These are phyloP conservation scores for Gallinago nigripennis DNA, from an alignment of 2,797 vertebrate genomes.

Conservation along the genomic window DNA sequence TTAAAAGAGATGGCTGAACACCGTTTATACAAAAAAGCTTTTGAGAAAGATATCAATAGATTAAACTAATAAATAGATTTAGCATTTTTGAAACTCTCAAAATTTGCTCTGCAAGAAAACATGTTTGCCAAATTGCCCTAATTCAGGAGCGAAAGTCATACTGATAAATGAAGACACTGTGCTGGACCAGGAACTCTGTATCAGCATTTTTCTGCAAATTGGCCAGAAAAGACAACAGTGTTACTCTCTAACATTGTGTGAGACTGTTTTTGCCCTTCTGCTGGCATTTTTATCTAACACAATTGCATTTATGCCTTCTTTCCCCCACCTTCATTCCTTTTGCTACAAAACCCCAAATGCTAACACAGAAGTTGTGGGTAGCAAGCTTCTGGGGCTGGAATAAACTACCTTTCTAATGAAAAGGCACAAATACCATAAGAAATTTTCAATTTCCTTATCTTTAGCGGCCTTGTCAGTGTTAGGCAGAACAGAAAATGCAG, in stretches of 20 bases:
- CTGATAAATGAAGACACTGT: neutral
- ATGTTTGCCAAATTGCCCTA: neutral
- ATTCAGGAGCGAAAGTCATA: neutral
- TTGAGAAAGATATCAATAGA: neutral
- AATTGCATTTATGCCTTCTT: neutral
- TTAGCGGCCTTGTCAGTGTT: neutral
- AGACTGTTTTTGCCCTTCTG: neutral
- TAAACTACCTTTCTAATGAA: neutral
- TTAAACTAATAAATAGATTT: neutral
- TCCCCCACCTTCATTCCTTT: neutral
- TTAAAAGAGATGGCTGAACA: neutral
- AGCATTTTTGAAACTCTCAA: neutral
- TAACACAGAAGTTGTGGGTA: neutral
- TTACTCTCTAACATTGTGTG: neutral
- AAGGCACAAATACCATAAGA: neutral
- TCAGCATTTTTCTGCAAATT: neutral
- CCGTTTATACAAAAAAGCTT: neutral
- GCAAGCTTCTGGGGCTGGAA: neutral
- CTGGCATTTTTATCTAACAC: neutral
- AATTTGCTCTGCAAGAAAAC: neutral
- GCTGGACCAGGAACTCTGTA: neutral
- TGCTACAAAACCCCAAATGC: neutral
- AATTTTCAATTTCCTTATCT: neutral
- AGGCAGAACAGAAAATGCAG: constrained; percentile 1
- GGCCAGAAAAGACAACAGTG: neutral